Percentiles rank a stretch among this genome's conserved stretches.
These are phyloP conservation scores for Columba guinea DNA, from an alignment of 2,797 vertebrate genomes.

Conservation along the genomic window DNA sequence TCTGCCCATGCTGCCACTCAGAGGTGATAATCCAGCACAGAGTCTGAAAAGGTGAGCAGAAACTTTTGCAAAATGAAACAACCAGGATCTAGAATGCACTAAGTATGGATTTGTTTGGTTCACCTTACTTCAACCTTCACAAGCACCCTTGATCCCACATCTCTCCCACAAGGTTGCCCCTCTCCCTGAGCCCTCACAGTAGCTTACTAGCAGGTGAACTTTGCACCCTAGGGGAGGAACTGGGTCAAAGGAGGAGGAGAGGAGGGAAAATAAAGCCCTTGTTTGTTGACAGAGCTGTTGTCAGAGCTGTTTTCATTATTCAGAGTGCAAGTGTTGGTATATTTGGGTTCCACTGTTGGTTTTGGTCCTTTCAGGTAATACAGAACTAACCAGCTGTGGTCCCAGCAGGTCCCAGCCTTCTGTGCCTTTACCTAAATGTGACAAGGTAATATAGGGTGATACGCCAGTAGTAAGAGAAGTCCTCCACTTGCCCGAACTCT, in stretches of 20 bases:
- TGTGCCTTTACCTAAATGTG: not conserved
- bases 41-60: not conserved
- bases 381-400: not conserved
- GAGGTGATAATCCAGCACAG: not conserved
- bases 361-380: not conserved
- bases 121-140: not conserved
- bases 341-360: not conserved
- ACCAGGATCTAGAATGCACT: not conserved
- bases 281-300: not conserved
- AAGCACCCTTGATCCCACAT: accelerated
- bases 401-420: not conserved
- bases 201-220: not conserved
- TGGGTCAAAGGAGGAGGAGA: not conserved
- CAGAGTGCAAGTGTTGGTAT: not conserved
- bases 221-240: not conserved
- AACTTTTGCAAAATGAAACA: not conserved
- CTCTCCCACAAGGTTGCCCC: not conserved
- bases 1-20: not conserved
- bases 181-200: not conserved
- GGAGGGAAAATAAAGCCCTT: not conserved
- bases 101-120: not conserved
- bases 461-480: not conserved
- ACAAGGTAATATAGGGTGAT: not conserved
- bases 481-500: not conserved
- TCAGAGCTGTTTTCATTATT: not conserved